Evolutionary conservation across 2,113 vertebrate genomes (phyloP), one percentile per base, ranked within the genome.

Genomic region (Smithornis capensis): DNA sequence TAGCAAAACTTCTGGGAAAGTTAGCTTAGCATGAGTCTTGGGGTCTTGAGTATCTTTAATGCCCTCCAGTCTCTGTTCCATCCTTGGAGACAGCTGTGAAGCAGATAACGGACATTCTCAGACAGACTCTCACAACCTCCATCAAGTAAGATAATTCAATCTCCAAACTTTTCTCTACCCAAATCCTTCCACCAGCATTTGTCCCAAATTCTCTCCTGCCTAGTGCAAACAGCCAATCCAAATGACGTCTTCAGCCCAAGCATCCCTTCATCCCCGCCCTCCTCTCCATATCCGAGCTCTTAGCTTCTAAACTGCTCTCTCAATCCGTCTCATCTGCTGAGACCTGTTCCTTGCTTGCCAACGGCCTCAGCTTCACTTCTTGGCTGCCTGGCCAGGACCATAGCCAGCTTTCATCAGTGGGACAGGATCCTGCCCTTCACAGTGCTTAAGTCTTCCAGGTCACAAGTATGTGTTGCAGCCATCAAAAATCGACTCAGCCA

Each of bases 401-500:
- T 6, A n/a, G 10, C 24, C 5, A 10, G 15, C 18, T 90, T 9
- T 84, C 35, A 33, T 31, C 24, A n/a, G 16, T 64, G 42, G 38
- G 38, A 52, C 44, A 83, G 7, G 7, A 27, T 38, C 16, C 4
- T 77, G 35, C 8, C 45, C 14, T 31, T 89, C 45, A 23, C 18
- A 47, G 40, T 42, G 17, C 40, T 68, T 37, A n/a, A 45, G 37
- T 23, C 25, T 53, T 95, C 15, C 65, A 82, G 65, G 37, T 80
- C 27, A 45, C 28, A 65, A 33, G 4, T 33, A 22, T 22, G 35
- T 47, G 35, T 60, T 75, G 38, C 15, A 81, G 44, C 35, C 14
- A 47, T 19, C 38, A 78, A 81, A 70, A 90, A 47, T 19, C 0
- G 1, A 10, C 29, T 67, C 0, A 0, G 4, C 12, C 74, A 38